A percentile compares a stretch with the other conserved stretches of the same genome.
Conservation (phyloP, 2,797 vertebrate genomes). For the Danio choprae region DNA sequence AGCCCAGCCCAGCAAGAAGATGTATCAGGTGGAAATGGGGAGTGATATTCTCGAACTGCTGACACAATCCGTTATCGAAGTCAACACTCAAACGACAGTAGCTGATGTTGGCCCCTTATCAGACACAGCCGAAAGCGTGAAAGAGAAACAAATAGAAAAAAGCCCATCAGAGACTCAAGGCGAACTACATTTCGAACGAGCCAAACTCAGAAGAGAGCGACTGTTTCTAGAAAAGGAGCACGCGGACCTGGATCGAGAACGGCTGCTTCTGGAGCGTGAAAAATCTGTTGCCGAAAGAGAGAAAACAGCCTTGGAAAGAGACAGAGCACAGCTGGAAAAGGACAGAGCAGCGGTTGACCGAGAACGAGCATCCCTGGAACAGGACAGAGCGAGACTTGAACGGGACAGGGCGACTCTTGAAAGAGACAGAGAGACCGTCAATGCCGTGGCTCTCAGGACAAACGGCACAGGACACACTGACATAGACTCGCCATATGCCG, state of each 20-base stretch:
- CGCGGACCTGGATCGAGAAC: slow-evolving; percentile 64
- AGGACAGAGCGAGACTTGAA: slow-evolving; percentile 59
- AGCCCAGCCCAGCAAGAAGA: slow-evolving; percentile 56
- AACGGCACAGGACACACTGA: slow-evolving; percentile 32
- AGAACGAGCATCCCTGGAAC: slow-evolving; percentile 52
- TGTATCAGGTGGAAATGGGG: slow-evolving; percentile 60
- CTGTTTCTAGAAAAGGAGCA: slow-evolving; percentile 65
- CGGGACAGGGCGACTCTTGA: slow-evolving; percentile 59
- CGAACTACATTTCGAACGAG: slow-evolving; percentile 49
- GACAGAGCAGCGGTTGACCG: slow-evolving; percentile 58
- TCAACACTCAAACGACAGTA: slow-evolving; percentile 54
- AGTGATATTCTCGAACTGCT: slow-evolving; percentile 79
- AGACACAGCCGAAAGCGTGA: not conserved
- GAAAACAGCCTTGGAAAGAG: slow-evolving; percentile 55
- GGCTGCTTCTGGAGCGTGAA: slow-evolving; percentile 62
- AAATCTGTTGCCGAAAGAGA: slow-evolving; percentile 60
- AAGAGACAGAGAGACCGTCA: slow-evolving; percentile 59
- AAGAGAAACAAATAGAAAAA: slow-evolving; percentile 36
- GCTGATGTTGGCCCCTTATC: slow-evolving; percentile 69
- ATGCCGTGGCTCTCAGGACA: slow-evolving; percentile 18
- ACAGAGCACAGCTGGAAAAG: slow-evolving; percentile 58
- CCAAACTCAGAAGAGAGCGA: slow-evolving; percentile 58
- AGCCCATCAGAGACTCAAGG: slow-evolving; percentile 36
- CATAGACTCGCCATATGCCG: slow-evolving; percentile 46
- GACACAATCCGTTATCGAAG: slow-evolving; percentile 45